phyloP scores from a whole-genome alignment of 92 coral and sea anemone species.

The Epizoanthus stellaris region DNA sequence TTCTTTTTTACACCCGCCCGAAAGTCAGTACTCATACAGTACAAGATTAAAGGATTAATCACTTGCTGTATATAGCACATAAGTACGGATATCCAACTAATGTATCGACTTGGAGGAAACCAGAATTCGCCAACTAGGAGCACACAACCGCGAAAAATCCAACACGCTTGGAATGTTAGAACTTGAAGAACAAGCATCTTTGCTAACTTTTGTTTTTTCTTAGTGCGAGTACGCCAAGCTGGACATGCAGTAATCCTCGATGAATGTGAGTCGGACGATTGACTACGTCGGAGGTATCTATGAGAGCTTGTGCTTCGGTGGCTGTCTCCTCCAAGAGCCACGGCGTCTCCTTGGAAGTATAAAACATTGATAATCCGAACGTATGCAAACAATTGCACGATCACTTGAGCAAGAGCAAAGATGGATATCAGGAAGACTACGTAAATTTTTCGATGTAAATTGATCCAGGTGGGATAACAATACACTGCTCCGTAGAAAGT shows the following conservation, averaged over 20 bases:
- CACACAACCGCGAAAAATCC: conserved; percentile 29
- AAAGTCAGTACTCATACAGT: conserved; percentile 79
- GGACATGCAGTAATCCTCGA: background rate
- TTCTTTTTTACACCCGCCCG: conserved; percentile 34
- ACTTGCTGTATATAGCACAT: conserved; percentile 79
- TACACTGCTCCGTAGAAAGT: background rate
- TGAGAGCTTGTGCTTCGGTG: conserved; percentile 27
- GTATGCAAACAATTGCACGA: conserved; percentile 71
- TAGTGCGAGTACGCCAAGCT: conserved; percentile 43
- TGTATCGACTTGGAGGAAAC: conserved; percentile 22
- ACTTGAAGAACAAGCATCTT: conserved; percentile 62
- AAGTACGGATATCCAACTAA: conserved; percentile 56
- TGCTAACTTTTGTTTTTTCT: conserved; percentile 64
- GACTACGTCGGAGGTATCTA: conserved; percentile 26
- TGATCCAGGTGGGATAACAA: conserved; percentile 24
- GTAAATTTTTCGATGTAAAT: conserved; percentile 45
- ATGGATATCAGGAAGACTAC: conserved; percentile 49
- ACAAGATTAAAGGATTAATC: conserved; percentile 73
- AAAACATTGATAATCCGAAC: conserved; percentile 58
- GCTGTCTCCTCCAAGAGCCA: background rate
- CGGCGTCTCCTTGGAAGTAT: background rate
- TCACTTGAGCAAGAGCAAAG: conserved; percentile 58
- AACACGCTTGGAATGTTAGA: conserved; percentile 41
- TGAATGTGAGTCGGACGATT: background rate
- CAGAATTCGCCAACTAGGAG: background rate